Evolutionary conservation across 2,797 vertebrate genomes (phyloP), one percentile per base, ranked within the genome.

Genomic region (Sciurus vulgaris): DNA sequence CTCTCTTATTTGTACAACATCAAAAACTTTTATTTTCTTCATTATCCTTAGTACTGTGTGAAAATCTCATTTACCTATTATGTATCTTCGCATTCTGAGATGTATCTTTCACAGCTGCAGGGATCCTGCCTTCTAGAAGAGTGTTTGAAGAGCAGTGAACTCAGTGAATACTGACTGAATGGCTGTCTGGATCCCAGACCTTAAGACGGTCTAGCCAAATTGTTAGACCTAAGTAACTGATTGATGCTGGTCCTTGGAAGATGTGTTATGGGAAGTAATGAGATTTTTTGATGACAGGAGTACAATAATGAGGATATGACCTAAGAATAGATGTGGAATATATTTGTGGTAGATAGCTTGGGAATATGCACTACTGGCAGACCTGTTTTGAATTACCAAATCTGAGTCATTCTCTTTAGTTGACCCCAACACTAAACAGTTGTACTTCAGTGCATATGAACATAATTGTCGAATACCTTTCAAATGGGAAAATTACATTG

Each of bases 1-100:
- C 26, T 94, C 54, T 89, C 0, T 47, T 63, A 49, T 72, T 26
- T 91, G 2, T 56, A 20, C 61, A 41, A 14, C 20, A 83, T 47
- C 59, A 81, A 20, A 59, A 14, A 73, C 0, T 47, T 44, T 82
- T 35, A 38, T 63, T 85, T 83, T 63, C 69, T 78, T 69, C 41
- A 13, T 72, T 56, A 82, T 61, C 20, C 17, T 56, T 70, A 26
- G 49, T 24, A 22, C 72, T 87, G 0, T 77, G 33, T 82, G 56
- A 91, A 38, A 61, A 38, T 79, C 26, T 89, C 33, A 59, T 95
- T 83, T 92, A 24, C 73, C 85, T 54, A 83, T 67, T 67, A 7
- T 61, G 33, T 87, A 28, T 83, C 28, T 70, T 61, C 35, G 54
- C 12, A 30, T 22, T 84, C 5, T 69, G 70, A 73, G 83, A 90